Percentiles rank a stretch among this genome's conserved stretches.
phyloP scores from a whole-genome alignment of 2,888 invertebrate genomes.

The Reticulitermes lucifugus region DNA sequence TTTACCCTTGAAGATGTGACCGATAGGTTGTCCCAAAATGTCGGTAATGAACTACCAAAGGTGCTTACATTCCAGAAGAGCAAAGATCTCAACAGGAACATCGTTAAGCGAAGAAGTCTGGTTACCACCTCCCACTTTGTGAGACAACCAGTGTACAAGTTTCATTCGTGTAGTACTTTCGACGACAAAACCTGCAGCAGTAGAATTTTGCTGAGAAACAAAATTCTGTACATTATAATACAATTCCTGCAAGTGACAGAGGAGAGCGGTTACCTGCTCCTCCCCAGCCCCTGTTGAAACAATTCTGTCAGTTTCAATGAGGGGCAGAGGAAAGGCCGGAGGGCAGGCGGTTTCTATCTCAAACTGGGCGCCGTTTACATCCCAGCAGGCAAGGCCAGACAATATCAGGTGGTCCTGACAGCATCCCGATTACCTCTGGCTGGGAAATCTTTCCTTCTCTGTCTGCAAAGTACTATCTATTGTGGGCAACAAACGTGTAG shows the following conservation, averaged over 20 bases:
- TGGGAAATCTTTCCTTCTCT: constrained; percentile 7
- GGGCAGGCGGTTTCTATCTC: constrained; percentile 34
- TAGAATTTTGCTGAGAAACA: too few relatives aligned
- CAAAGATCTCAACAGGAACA: too few relatives aligned
- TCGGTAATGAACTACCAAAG: too few relatives aligned
- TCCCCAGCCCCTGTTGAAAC: constrained; percentile 22
- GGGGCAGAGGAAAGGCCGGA: constrained; percentile 17
- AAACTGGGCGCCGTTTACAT: constrained; percentile 27
- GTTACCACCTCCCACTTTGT: too few relatives aligned
- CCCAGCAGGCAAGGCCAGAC: constrained; percentile 35
- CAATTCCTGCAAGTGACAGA: constrained; percentile 2
- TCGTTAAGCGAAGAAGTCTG: too few relatives aligned
- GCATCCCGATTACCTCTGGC: constrained; percentile 39
- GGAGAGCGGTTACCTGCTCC: constrained; percentile 5
- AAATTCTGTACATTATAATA: too few relatives aligned
- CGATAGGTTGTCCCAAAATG: too few relatives aligned
- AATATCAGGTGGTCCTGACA: constrained; percentile 36
- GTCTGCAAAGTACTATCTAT: constrained; percentile 13
- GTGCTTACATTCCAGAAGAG: too few relatives aligned
- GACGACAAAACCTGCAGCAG: neutral
- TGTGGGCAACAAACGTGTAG: neutral
- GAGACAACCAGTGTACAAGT: too few relatives aligned
- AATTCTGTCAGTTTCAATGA: constrained; percentile 42
- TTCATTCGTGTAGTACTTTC: neutral
- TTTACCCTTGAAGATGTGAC: too few relatives aligned